Percentiles rank a stretch among this genome's conserved stretches.
Conservation (phyloP, 2,113 vertebrate species). For the Thryonomys swinderianus region DNA sequence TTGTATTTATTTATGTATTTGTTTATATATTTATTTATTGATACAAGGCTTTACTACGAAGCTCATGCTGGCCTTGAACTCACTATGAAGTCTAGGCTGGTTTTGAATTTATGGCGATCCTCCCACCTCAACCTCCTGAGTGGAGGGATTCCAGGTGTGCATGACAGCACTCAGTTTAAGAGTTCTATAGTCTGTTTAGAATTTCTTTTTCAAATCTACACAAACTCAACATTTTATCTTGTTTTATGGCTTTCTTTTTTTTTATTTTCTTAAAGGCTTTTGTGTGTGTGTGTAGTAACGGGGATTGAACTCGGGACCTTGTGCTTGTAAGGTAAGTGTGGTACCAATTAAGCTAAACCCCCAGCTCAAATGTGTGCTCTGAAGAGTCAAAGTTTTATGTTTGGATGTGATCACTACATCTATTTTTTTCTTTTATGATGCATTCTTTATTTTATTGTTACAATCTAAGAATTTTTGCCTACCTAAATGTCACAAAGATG, state of each 20-base stretch:
- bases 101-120: background rate
- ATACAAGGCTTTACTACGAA: background rate
- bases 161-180: background rate
- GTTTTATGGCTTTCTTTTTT: too few relatives aligned
- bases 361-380: background rate
- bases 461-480: conserved; percentile 17
- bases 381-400: conserved; percentile 21
- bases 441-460: background rate
- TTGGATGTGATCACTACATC: background rate
- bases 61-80: background rate
- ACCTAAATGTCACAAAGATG: background rate
- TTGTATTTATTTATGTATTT: too few relatives aligned
- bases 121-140: background rate
- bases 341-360: too few relatives aligned
- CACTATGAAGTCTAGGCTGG: background rate
- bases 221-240: background rate
- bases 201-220: background rate
- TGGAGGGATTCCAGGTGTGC: background rate
- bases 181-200: background rate
- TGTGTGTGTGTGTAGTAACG: too few relatives aligned
- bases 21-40: background rate
- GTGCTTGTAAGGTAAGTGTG: too few relatives aligned
- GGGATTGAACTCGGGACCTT: too few relatives aligned
- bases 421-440: background rate
- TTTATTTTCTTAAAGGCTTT: too few relatives aligned